Evolutionary conservation across 1,140 invertebrate genomes (phyloP).

Genomic region (Gonioctena quinquepunctata): DNA sequence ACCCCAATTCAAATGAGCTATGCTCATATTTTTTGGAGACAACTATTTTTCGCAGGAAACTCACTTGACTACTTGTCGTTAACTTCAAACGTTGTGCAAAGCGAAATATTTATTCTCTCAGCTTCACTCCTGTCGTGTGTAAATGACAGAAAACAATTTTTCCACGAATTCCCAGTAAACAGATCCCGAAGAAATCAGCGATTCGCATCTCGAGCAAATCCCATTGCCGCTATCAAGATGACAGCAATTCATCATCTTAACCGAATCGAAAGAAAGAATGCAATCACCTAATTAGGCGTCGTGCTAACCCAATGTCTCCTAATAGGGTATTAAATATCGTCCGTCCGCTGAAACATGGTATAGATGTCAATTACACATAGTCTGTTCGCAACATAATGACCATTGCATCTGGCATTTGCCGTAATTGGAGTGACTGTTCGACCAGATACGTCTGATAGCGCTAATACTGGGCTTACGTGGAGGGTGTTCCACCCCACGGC

Average conservation of each 20-base stretch:
- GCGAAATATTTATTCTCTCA: no score
- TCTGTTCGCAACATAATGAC: conserved; percentile 15
- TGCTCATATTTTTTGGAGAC: no score
- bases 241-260: not conserved
- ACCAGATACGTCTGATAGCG: conserved; percentile 48
- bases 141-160: no score
- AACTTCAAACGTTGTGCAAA: no score
- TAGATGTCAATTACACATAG: conserved; percentile 14
- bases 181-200: not conserved
- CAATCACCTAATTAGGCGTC: not conserved
- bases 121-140: no score
- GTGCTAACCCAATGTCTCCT: not conserved
- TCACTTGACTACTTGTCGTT: no score
- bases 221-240: not conserved
- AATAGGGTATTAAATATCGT: conserved; percentile 12
- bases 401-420: conserved; percentile 25
- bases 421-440: conserved; percentile 48
- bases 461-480: conserved; percentile 34
- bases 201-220: not conserved
- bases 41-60: no score
- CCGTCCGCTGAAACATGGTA: not conserved
- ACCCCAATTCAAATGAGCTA: no score
- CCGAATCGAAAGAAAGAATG: not conserved
- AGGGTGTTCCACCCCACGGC: conserved; percentile 27
- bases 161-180: no score